These are phyloP conservation scores for Apodemus speciosus DNA, from an alignment of 2,113 vertebrate genomes.

Conservation along the genomic window DNA sequence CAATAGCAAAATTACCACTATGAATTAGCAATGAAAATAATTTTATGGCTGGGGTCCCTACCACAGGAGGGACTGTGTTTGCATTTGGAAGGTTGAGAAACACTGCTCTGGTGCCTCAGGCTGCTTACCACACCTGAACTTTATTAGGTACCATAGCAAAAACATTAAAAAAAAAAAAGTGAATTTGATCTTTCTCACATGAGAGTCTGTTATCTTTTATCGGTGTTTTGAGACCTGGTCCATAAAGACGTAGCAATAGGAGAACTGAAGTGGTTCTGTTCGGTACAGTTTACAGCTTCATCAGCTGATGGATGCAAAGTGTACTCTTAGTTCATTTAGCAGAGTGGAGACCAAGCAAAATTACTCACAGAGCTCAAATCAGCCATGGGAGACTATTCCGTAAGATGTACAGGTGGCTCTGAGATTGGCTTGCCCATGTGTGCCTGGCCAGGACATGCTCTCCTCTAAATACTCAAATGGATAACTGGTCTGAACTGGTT, in stretches of 20 bases:
- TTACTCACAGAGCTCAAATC: constrained; percentile 34
- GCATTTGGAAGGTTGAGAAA: neutral
- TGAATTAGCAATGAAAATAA: neutral
- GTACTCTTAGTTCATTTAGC: constrained; percentile 1
- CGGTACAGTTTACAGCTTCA: neutral
- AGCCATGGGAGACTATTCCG: constrained; percentile 9
- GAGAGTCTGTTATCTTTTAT: constrained; percentile 3
- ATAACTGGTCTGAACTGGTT: neutral
- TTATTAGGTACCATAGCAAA: neutral
- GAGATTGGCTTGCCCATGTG: neutral
- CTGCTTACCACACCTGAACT: neutral
- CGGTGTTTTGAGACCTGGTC: neutral
- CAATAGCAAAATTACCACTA: neutral
- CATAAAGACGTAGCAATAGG: neutral
- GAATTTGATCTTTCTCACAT: neutral
- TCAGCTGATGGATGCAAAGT: constrained; percentile 20
- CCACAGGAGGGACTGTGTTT: neutral
- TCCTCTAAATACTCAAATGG: neutral
- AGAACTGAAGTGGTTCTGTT: neutral
- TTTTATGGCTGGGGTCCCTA: neutral
- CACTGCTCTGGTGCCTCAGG: neutral
- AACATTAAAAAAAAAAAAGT: constrained; percentile 5
- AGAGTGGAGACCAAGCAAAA: constrained; percentile 38
- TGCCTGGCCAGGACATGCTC: constrained; percentile 2
- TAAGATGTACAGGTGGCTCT: neutral